Conservation (phyloP, 2,888 invertebrate genomes). For the Ormyrus rosae region DNA sequence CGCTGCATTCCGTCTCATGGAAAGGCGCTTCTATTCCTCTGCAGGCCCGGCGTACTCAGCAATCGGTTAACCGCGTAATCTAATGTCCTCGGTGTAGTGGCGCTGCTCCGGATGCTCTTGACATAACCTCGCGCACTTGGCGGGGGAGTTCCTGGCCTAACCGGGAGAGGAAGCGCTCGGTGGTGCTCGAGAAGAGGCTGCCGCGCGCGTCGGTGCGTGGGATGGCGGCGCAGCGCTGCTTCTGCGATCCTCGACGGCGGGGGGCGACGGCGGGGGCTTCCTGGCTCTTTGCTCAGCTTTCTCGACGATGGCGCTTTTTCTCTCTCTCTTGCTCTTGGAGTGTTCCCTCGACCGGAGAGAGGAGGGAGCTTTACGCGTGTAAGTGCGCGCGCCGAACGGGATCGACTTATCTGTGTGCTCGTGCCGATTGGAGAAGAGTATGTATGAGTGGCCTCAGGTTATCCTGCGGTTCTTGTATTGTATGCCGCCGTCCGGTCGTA, state of each 20-base stretch:
- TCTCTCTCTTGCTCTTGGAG: too few relatives aligned
- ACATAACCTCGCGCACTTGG: background rate
- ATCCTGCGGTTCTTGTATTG: too few relatives aligned
- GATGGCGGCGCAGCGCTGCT: background rate
- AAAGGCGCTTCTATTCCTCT: slow-evolving; percentile 69
- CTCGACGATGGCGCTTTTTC: too few relatives aligned
- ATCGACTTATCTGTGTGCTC: too few relatives aligned
- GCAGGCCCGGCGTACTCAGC: slow-evolving; percentile 19
- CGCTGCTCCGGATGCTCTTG: background rate
- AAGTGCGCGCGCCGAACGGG: too few relatives aligned
- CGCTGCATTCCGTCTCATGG: slow-evolving; percentile 76
- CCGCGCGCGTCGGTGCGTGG: background rate
- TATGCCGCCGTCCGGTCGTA: too few relatives aligned
- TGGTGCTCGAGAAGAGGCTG: background rate
- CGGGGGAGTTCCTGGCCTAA: background rate
- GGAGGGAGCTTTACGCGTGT: too few relatives aligned
- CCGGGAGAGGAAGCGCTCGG: too few relatives aligned
- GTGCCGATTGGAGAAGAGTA: too few relatives aligned
- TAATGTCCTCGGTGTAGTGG: background rate
- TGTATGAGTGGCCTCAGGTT: too few relatives aligned
- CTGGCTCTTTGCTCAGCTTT: background rate
- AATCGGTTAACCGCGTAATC: background rate
- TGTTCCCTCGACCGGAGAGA: too few relatives aligned
- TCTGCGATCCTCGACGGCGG: background rate
- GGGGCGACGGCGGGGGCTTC: background rate